Conservation (phyloP, 1,140 invertebrate genomes). For the Drosophila subpulchrella region DNA sequence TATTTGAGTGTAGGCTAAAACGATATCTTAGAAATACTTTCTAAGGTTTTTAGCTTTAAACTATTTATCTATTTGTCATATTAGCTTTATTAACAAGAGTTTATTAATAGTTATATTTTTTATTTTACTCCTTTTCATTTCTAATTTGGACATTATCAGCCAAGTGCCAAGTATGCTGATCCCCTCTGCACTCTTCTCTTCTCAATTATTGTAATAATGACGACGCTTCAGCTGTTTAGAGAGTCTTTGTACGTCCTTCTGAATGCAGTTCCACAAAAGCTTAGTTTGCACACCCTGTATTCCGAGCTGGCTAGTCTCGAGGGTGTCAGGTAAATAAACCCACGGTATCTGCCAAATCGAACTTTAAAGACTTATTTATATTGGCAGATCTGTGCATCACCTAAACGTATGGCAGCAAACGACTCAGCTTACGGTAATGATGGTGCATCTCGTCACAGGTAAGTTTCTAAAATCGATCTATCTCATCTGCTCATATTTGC, state of each 20-base stretch:
- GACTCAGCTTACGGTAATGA: constrained; percentile 89
- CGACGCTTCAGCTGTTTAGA: constrained; percentile 90
- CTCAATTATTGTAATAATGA: constrained; percentile 92
- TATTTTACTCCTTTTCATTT: constrained; percentile 22
- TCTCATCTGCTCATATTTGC: not conserved
- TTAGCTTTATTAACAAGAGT: not conserved
- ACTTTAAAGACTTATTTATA: not conserved
- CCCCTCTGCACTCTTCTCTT: constrained; percentile 96
- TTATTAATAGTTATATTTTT: not conserved
- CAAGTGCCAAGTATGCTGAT: constrained; percentile 91
- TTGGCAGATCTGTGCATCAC: constrained; percentile 88
- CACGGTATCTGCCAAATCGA: too few species aligned
- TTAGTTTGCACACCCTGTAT: constrained; percentile 85
- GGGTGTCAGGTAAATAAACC: constrained; percentile 86
- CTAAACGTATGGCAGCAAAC: constrained; percentile 93
- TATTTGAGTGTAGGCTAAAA: too few species aligned
- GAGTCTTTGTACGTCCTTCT: constrained; percentile 92
- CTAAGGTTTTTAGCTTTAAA: too few species aligned
- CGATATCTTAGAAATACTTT: too few species aligned
- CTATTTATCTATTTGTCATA: too few species aligned
- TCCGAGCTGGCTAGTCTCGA: constrained; percentile 86
- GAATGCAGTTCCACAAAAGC: constrained; percentile 89
- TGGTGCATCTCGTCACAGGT: constrained; percentile 92
- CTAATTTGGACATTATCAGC: constrained; percentile 85
- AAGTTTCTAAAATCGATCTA: constrained; percentile 51